Conservation (phyloP, 2,113 vertebrate species). For the Cyanocitta stelleri region DNA sequence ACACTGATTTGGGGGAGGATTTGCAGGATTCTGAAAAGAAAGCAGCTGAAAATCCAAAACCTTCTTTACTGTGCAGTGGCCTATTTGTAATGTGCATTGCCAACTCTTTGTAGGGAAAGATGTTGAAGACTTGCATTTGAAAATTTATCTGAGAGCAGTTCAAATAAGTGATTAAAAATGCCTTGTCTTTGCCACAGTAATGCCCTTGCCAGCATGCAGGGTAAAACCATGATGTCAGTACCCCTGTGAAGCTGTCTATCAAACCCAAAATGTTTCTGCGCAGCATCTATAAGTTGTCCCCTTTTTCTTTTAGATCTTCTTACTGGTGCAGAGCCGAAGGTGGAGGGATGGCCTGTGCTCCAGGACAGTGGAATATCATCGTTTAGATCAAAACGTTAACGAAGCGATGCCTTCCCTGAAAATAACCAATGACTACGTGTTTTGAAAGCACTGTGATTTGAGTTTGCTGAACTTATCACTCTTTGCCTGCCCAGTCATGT, state of each 20-base stretch:
- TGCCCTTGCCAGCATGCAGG: not conserved
- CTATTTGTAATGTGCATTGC: not conserved
- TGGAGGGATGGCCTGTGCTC: conserved; percentile 93
- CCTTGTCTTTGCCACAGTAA: not conserved
- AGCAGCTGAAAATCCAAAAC: not conserved
- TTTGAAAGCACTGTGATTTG: conserved; percentile 75
- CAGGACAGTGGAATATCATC: conserved; percentile 87
- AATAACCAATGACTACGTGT: conserved; percentile 92
- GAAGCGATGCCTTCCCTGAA: conserved; percentile 98
- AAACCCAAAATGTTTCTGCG: not conserved
- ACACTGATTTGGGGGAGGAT: not conserved
- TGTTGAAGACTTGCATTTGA: not conserved
- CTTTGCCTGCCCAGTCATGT: conserved; percentile 70
- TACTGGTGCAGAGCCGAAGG: conserved; percentile 86
- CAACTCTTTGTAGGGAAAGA: not conserved
- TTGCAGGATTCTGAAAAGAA: not conserved
- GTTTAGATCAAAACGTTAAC: conserved; percentile 91
- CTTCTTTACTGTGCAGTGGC: not conserved
- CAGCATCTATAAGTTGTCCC: not conserved
- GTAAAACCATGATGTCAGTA: not conserved
- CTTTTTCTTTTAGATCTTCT: conserved; percentile 80
- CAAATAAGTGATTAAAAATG: not conserved
- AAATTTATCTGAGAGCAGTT: not conserved
- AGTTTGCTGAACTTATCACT: conserved; percentile 49
- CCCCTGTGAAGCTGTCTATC: not conserved